Base-by-base conservation (phyloP, 2,888 invertebrate species). In the Meandrusa payeni region DNA sequence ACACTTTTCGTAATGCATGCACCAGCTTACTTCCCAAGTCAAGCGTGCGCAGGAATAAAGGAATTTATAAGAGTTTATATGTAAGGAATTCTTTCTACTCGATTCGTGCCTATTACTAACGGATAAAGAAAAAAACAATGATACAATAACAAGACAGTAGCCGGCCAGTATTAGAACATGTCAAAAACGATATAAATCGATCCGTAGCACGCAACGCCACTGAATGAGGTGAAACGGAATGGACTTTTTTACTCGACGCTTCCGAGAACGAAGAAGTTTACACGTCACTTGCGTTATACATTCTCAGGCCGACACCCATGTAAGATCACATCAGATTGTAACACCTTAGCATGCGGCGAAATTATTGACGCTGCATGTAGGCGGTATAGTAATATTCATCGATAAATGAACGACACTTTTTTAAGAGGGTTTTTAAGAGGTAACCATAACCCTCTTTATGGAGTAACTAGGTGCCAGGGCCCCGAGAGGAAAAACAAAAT, bases 151-250 rank as follows among this genome's bases (percentile, higher is more conserved):
- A 75, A 81, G 74, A 81, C 81, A 69, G 82, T 79, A 82, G 82
- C 81, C 51, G 51, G 51, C 52, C 54, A 51, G 61, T 64, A 67
- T 76, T 73, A 76, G 69, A 64, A 66, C 55, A 57, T 64, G 61
- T 62, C 55, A 66, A 76, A 74, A 75, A 70, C 73, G 67, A 70
- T 77, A 81, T 83, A 82, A 82, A 82, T 78, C 69, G 79, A 75
- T 69, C 65, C 58, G 48, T 50, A 55, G 58, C 83, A 85, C 81
- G 83, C 83, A 77, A 83, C 69, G 45, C 59, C 28, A 37, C 19
- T 10, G 36, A 39, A 24, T 34, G 40, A 36, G 7, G 41, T 45
- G 42, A 44, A 53, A 46, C 33, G 15, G 39, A 38, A 33, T 45
- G 20, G 29, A 17, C 13, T 48, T 47, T 49, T 48, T 31, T 33